Base-by-base conservation (phyloP, 2,888 invertebrate genomes). In the Lithosia quadra region DNA sequence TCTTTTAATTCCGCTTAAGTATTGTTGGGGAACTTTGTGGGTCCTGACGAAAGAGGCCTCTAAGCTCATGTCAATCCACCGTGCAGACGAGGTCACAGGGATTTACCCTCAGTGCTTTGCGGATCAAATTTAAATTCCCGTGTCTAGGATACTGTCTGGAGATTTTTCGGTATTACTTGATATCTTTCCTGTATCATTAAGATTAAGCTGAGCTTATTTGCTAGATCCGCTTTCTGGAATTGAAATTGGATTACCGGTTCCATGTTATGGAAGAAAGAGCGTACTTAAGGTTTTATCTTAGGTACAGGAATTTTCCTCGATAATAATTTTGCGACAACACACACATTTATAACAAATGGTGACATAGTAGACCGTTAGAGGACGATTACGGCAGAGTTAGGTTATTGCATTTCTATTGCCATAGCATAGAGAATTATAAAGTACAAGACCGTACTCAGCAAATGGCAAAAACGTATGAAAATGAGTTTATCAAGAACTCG, bases 1-100 rank as follows among this genome's bases (percentile, higher is more conserved):
- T 82, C 83, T 85, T 85, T 83, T 84, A 85, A 84, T 84, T 78
- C 81, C 71, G 74, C 75, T 70, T 84, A 85, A 85, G 83, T 83
- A 83, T 85, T 85, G 82, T 87, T 80, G 74, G 70, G 70, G 34
- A 85, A 86, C 82, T 85, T 83, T 75, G 76, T 75, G 75, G 76
- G 74, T 69, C 69, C 75, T 81, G 76, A 75, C 76, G 74, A 78
- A 77, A 79, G 80, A 76, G 69, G 65, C 65, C 67, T 73, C 71
- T 82, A 83, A 85, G 82, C 79, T 73, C 73, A 70, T 80, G 86
- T 87, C 84, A 79, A 84, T 84, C 78, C 77, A 73, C 78, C 73
- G 65, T 69, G 65, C 71, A 74, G 79, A 75, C 75, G 76, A 81
- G 77, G 81, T 79, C 77, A 74, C 70, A 71, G 64, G 76, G 81